Conservation (phyloP, 2,797 vertebrate genomes). For the Spinus pinus region DNA sequence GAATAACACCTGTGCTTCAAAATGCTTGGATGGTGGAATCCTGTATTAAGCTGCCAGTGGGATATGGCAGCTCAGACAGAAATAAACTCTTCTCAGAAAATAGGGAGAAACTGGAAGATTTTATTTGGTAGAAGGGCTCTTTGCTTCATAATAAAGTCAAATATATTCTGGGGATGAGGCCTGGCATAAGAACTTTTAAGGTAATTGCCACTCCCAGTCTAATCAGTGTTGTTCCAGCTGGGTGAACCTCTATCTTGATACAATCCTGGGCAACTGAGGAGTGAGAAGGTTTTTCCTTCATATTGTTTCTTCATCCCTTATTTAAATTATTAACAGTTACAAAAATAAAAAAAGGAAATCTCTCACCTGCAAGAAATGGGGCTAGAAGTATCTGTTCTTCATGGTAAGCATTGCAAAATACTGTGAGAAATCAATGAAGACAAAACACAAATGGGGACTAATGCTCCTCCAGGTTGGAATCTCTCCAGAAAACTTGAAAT, state of each 20-base stretch:
- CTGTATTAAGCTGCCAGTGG: not conserved
- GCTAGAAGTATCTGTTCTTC: not conserved
- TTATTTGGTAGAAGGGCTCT: not conserved
- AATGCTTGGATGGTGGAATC: not conserved
- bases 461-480: not conserved
- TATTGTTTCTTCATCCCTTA: not conserved
- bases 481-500: conserved; percentile 5
- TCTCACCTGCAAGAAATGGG: not conserved
- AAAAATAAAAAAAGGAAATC: not conserved
- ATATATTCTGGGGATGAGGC: not conserved
- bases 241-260: not conserved
- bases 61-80: not conserved
- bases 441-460: not conserved
- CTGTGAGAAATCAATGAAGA: not conserved
- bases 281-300: not conserved
- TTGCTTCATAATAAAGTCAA: not conserved
- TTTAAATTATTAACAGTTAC: not conserved
- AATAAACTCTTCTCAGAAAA: not conserved
- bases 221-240: not conserved
- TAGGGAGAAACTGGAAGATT: not conserved
- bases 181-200: not conserved
- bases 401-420: not conserved
- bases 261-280: not conserved
- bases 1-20: not conserved
- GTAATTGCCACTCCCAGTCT: not conserved